Evolutionary conservation across 2,113 vertebrate genomes (phyloP), one percentile per base, ranked within the genome.

Genomic region (Montifringilla adamsi): DNA sequence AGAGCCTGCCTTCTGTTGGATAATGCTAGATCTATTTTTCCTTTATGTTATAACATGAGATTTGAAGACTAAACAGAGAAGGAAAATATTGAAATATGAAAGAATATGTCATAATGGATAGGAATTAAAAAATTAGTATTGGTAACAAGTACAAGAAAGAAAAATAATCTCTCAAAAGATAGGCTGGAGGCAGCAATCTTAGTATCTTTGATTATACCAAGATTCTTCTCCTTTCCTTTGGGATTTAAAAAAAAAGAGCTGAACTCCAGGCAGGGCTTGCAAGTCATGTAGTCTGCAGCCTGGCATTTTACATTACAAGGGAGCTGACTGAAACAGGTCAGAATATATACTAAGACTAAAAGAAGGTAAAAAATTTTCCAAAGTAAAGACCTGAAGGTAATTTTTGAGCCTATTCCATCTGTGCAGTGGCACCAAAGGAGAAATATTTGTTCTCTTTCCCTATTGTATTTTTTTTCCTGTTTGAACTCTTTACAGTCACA

Each of bases 51-150:
- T 56, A 56, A 46, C 1, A 1, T 67, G 69, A 96, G 50, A 85
- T 87, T 84, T 75, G 77, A 92, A 94, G 56, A 60, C 60, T 79
- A 58, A 96, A 85, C 33, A 80, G 83, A 87, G 11, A 24, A 87
- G 58, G 20, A 30, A 87, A 78, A 73, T 7, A 85, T 39, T 66
- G 79, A 77, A 79, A 19, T 64, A 15, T 79, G 50, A 82, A 84
- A 94, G 28, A 30, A 52, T 72, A 64, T 62, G 26, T 50, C 47
- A 84, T 49, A 68, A 52, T 74, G 30, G 44, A 77, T 80, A 70
- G 44, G 43, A 86, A 90, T 92, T 93, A 28, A 70, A 93, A 93
- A 88, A 67, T 81, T 0, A 31, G 11, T 70, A 28, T 55, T 77
- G 24, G 16, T 63, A 88, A 88, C 8, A 80, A 35, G 13, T 70